Conservation (phyloP, 1,140 invertebrate species). For the Cydia strobilella region DNA sequence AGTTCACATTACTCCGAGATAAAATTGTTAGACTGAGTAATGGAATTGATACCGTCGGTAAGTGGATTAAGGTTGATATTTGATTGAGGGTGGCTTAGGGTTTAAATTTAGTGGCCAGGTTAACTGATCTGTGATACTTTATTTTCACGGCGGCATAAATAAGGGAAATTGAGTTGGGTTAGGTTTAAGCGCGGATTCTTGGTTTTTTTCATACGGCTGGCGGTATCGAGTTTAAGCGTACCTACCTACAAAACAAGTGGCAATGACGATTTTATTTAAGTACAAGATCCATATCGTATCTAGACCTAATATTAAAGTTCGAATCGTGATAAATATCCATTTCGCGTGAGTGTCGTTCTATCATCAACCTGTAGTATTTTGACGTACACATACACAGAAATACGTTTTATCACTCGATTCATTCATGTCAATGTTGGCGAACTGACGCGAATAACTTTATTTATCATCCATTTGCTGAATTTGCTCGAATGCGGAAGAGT, state of each 20-base stretch:
- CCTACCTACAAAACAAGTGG: neutral
- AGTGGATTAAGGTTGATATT: conserved; percentile 11
- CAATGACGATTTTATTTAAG: too few species aligned
- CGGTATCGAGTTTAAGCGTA: neutral
- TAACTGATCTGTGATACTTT: conserved; percentile 24
- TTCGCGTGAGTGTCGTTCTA: too few species aligned
- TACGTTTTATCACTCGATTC: neutral
- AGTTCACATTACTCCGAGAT: neutral
- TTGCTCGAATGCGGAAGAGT: too few species aligned
- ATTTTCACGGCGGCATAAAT: neutral
- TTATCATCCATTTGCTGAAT: too few species aligned
- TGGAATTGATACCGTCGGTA: conserved; percentile 12
- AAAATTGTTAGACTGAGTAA: neutral
- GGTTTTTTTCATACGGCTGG: neutral
- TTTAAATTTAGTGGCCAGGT: conserved; percentile 24
- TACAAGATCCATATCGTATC: too few species aligned
- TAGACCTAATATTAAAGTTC: too few species aligned
- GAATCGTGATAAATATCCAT: too few species aligned
- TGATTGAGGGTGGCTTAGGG: conserved; percentile 1
- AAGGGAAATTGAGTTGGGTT: conserved; percentile 5
- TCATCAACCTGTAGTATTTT: too few species aligned
- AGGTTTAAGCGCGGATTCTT: neutral
- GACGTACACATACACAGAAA: neutral
- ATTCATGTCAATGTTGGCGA: neutral
- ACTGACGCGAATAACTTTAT: too few species aligned